phyloP scores from a whole-genome alignment of 2,113 vertebrate genomes.

The Nesoenas mayeri region DNA sequence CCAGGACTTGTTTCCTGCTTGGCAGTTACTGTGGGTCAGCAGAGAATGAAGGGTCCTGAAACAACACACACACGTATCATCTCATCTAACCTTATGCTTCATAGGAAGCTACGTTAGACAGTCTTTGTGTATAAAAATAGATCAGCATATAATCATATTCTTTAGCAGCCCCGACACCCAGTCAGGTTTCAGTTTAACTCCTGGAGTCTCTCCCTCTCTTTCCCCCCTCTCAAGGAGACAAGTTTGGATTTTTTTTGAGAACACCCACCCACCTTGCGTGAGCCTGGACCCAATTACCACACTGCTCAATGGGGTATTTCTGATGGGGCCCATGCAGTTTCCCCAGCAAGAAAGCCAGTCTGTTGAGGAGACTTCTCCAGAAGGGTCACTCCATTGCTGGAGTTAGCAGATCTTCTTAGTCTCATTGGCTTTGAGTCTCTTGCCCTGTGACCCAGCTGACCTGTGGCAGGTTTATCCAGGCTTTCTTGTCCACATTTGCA shows the following conservation, averaged over 20 bases:
- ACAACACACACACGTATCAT: accelerated
- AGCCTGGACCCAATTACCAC: not conserved
- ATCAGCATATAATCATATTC: not conserved
- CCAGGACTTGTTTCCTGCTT: not conserved
- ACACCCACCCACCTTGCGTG: not conserved
- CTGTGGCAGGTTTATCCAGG: not conserved
- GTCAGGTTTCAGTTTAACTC: not conserved
- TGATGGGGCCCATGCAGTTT: not conserved
- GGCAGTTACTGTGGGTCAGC: not conserved
- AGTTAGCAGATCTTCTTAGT: not conserved
- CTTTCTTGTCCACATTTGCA: not conserved
- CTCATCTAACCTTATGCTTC: not conserved
- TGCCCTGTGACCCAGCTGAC: not conserved
- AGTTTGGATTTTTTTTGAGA: not conserved
- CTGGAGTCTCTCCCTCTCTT: not conserved
- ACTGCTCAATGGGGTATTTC: not conserved
- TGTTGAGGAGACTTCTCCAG: not conserved
- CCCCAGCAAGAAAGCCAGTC: not conserved
- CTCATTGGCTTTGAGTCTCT: not conserved
- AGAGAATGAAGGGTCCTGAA: not conserved
- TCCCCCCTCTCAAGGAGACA: accelerated
- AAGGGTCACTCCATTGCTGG: not conserved
- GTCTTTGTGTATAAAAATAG: not conserved
- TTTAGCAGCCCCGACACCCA: accelerated
- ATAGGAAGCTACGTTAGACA: not conserved